Evolutionary conservation across 2,113 vertebrate species (phyloP).

Genomic region (Nyctereutes procyonoides): DNA sequence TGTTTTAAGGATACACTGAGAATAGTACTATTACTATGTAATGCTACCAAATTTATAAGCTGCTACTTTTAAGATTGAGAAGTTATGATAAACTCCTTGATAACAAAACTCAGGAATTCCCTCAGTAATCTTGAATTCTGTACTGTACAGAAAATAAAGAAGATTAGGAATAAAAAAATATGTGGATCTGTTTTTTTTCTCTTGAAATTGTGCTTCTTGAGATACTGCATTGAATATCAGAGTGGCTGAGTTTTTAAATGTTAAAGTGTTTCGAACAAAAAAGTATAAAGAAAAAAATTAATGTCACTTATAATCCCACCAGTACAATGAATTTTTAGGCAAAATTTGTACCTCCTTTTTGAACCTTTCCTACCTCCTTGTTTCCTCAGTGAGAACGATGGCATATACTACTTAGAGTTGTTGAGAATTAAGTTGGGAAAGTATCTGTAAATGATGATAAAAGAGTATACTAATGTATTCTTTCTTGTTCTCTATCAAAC

Average conservation of each 20-base stretch:
- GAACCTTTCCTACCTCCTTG: neutral
- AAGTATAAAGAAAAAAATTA: conserved; percentile 36
- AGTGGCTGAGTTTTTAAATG: neutral
- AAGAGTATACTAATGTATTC: neutral
- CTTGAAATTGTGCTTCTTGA: conserved; percentile 39
- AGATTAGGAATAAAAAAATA: neutral
- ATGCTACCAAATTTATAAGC: neutral
- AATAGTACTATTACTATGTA: neutral
- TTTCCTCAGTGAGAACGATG: neutral
- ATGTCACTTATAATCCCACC: neutral
- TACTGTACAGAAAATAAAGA: neutral
- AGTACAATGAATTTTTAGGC: neutral
- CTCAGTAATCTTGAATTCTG: conserved; percentile 47
- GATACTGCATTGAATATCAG: neutral
- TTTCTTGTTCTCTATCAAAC: neutral
- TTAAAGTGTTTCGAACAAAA: conserved; percentile 19
- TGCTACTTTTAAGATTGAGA: conserved; percentile 33
- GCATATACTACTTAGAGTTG: neutral
- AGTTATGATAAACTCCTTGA: neutral
- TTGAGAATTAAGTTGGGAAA: conserved; percentile 16
- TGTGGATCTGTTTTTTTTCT: neutral
- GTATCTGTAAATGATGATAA: neutral
- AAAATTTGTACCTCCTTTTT: conserved; percentile 3
- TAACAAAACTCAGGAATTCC: neutral
- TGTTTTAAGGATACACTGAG: conserved; percentile 40